Evolutionary conservation across 2,113 vertebrate genomes (phyloP), one percentile per base, ranked within the genome.

Genomic region (Paratilapia polleni): DNA sequence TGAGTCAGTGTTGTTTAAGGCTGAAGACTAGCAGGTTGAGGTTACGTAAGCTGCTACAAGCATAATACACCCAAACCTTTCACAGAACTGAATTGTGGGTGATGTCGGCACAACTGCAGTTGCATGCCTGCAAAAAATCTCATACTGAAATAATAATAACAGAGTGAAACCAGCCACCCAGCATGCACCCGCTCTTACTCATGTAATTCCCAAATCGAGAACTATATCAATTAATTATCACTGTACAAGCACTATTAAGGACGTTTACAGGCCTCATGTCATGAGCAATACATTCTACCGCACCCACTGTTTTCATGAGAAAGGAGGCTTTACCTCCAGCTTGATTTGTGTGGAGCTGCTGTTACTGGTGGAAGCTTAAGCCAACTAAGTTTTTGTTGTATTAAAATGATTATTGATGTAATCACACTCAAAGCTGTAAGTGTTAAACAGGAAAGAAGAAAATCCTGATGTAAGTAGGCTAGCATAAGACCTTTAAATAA

Each of bases 391-490:
- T 47, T 6, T 8, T 36, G 36, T 66, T 68, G 24, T 66, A 66
- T 66, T 64, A 41, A 41, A 24, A 36, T 19, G 38, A 24, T 0
- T 68, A 0, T 26, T 49, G 15, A 70, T 20, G 12, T 49, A 28
- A 28, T 19, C 2, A 68, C 22, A 68, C 22, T 49, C 22, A 68
- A 0, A 68, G 26, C 47, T 11, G 14, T 49, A 15, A 70, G 41
- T n/a, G 0, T 70, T 52, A 52, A 70, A 49, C 17, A 28, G 15
- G 24, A 70, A 49, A 70, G 47, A 17, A 49, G 43, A 20, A 20
- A 52, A 8, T 8, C 28, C 66, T 31, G 3, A 13, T 13, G 10
- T 31, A 5, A 2, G 43, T 66, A 64, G 13, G 1, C 24, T 49
- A 70, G 43, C 24, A 0, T 28, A 31, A 49, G 12, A 13, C 17